Percentiles rank a stretch among this genome's conserved stretches.
These are phyloP conservation scores for Caenorhabditis inopinata DNA, from an alignment of 1,140 invertebrate genomes.

Conservation along the genomic window DNA sequence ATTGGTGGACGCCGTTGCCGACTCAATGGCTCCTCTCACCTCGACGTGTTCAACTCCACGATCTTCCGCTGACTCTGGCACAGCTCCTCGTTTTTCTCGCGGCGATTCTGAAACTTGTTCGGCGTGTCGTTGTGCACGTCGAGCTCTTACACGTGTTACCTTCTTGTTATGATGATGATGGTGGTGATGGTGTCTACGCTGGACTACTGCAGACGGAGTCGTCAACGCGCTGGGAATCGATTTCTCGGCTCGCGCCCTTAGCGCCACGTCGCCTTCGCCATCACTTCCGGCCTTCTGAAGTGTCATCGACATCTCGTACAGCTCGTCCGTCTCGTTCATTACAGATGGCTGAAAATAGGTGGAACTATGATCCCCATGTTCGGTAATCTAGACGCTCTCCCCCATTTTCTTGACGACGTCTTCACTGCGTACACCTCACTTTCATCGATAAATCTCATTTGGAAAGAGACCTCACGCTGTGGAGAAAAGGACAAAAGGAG, in stretches of 20 bases:
- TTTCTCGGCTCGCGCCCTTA: neutral
- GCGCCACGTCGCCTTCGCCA: neutral
- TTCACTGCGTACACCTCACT: no score
- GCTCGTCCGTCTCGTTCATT: slow-evolving; percentile 28
- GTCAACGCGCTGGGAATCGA: slow-evolving; percentile 6
- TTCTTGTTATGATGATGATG: slow-evolving; percentile 9
- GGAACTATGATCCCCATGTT: no score
- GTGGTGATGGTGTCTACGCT: neutral
- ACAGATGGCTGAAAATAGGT: slow-evolving; percentile 22
- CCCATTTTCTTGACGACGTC: neutral
- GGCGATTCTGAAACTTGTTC: neutral
- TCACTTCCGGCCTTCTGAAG: neutral
- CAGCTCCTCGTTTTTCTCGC: neutral
- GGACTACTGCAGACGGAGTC: neutral
- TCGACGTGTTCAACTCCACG: neutral
- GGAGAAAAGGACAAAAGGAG: neutral
- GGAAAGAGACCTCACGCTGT: neutral
- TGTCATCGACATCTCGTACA: slow-evolving; percentile 21
- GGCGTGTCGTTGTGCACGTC: neutral
- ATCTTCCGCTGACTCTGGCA: slow-evolving; percentile 21
- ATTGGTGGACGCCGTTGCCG: no score
- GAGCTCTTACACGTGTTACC: neutral
- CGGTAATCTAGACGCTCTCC: neutral
- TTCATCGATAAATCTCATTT: slow-evolving; percentile 22
- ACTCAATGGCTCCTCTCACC: no score